These are phyloP conservation scores for Tympanuchus pallidicinctus DNA, from an alignment of 2,113 vertebrate species.

Conservation along the genomic window DNA sequence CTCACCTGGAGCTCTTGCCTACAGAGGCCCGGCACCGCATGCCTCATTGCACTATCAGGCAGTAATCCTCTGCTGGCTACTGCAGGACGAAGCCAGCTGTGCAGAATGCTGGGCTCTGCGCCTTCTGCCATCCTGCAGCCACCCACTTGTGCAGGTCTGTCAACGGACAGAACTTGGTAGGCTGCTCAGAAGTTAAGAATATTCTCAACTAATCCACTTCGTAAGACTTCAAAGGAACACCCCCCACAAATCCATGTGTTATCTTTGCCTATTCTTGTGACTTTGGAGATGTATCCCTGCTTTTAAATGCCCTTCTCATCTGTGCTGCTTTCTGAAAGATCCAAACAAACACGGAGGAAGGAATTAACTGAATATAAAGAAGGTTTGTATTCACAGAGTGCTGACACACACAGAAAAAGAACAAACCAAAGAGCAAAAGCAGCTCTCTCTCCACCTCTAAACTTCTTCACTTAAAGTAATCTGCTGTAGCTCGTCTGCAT, in stretches of 20 bases:
- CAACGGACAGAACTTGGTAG: not conserved
- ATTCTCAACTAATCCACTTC: conserved; percentile 13
- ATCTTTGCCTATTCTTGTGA: not conserved
- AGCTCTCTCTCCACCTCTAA: not conserved
- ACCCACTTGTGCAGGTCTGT: too few species aligned
- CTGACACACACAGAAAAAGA: not conserved
- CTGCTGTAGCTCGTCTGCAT: not conserved
- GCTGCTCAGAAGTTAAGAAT: not conserved
- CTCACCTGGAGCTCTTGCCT: too few species aligned
- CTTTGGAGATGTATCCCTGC: not conserved
- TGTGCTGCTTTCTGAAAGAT: not conserved
- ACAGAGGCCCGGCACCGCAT: too few species aligned
- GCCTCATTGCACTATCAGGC: not conserved
- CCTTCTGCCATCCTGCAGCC: not conserved
- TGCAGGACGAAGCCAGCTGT: not conserved
- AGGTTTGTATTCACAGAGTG: conserved; percentile 28
- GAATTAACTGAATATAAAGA: conserved; percentile 36
- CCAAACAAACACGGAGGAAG: not conserved
- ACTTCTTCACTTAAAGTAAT: conserved; percentile 22
- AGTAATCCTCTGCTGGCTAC: not conserved
- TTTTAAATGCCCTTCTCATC: not conserved
- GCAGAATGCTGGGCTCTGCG: not conserved
- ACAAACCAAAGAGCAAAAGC: conserved; percentile 26
- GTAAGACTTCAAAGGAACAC: not conserved
- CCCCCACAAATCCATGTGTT: not conserved